Conservation (phyloP, 1,140 invertebrate species). For the Radopholus similis region DNA sequence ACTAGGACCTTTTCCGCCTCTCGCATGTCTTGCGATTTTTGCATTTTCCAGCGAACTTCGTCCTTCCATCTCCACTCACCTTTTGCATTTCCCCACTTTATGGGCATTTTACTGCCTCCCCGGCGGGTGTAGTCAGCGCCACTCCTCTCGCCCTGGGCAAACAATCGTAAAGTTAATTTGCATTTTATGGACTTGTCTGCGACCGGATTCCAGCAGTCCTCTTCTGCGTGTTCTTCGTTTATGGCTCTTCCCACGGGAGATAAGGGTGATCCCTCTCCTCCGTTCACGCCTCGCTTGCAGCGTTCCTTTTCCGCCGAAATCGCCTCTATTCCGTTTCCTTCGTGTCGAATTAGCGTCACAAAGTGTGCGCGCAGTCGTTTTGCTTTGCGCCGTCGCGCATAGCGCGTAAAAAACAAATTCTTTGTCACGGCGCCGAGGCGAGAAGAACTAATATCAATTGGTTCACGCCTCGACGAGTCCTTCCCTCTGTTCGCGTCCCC, state of each 20-base stretch:
- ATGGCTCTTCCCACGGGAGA: not conserved
- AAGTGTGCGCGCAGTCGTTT: slow-evolving; percentile 2
- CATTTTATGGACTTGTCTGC: slow-evolving; percentile 18
- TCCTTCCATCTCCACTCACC: not conserved
- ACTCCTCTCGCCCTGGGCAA: slow-evolving; percentile 1
- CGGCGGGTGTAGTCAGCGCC: not conserved
- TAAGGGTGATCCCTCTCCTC: not conserved
- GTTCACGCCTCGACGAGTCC: slow-evolving; percentile 10
- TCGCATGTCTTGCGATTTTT: not conserved
- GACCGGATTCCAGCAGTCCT: not conserved
- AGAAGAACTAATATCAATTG: slow-evolving; percentile 12
- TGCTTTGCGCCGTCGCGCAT: no score
- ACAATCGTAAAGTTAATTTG: slow-evolving; percentile 26
- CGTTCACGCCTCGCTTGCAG: slow-evolving; percentile 15
- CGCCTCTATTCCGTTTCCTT: not conserved
- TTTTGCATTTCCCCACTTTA: not conserved
- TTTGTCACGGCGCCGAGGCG: slow-evolving; percentile 3
- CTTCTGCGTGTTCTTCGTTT: not conserved
- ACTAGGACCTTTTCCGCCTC: not conserved
- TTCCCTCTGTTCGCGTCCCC: not conserved
- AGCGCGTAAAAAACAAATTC: slow-evolving; percentile 15
- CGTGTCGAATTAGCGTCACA: slow-evolving; percentile 17
- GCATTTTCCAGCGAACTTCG: not conserved
- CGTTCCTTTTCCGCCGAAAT: not conserved
- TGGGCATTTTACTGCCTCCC: not conserved